Percentiles rank a stretch among this genome's conserved stretches.
Evolutionary conservation across 2,113 vertebrate species (phyloP).

Genomic region (Tragelaphus buxtoni): DNA sequence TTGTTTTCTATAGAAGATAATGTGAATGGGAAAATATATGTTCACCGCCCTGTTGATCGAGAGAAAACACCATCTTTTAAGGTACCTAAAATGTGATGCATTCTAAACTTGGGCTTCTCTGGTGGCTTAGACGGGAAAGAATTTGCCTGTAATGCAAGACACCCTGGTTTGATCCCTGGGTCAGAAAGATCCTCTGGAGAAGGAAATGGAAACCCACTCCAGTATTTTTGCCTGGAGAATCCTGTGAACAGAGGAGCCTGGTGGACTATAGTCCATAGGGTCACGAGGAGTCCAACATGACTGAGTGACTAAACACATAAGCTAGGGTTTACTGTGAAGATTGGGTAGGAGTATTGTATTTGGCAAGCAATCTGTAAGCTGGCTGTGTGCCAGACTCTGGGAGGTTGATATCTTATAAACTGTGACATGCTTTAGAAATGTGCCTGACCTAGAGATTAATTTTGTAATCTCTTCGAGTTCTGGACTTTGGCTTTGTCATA

Average conservation of each 20-base stretch:
- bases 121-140: background rate
- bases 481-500: background rate
- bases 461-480: background rate
- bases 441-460: accelerated
- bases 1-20: constrained; percentile 80
- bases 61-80: constrained; percentile 71
- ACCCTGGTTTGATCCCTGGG: background rate
- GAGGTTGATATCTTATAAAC: accelerated
- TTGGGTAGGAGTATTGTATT: background rate
- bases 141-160: background rate
- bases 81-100: constrained; percentile 66
- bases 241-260: background rate
- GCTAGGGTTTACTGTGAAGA: background rate
- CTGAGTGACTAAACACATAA: background rate
- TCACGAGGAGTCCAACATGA: background rate
- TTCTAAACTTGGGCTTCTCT: background rate
- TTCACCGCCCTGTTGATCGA: constrained; percentile 77
- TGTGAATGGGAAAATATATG: constrained; percentile 61
- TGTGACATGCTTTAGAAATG: background rate
- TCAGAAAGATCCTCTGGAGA: background rate
- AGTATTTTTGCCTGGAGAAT: background rate
- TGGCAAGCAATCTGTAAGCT: background rate
- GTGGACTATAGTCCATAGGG: background rate
- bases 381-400: background rate
- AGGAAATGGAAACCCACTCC: background rate